Evolutionary conservation across 2,888 invertebrate species (phyloP).

Genomic region (Tortricodes alternella): DNA sequence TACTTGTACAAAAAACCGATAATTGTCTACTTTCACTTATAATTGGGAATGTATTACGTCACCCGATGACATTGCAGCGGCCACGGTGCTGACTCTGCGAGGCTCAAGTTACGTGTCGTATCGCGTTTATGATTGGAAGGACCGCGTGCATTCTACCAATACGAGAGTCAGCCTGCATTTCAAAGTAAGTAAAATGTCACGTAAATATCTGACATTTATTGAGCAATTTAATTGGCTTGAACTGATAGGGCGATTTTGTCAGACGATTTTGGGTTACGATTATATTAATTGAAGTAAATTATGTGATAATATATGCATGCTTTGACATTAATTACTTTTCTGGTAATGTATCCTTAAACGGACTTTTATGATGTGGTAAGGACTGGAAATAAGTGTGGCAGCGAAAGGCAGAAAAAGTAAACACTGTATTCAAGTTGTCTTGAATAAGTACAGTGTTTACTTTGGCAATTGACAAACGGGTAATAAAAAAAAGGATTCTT

Average conservation of each 20-base stretch:
- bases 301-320: constrained; percentile 5
- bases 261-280: constrained; percentile 1
- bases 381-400: too few species aligned
- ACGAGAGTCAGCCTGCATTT: constrained; percentile 95
- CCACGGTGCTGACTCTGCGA: constrained; percentile 92
- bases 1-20: constrained; percentile 17
- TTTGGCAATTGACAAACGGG: too few species aligned
- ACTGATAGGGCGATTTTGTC: not conserved
- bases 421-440: too few species aligned
- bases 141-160: constrained; percentile 93
- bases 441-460: too few species aligned
- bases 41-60: constrained; percentile 24
- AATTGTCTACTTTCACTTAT: constrained; percentile 29
- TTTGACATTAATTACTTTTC: not conserved
- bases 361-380: too few species aligned
- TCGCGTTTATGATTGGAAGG: constrained; percentile 95
- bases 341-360: not conserved
- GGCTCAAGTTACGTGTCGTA: constrained; percentile 97
- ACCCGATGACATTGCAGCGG: constrained; percentile 81
- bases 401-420: too few species aligned
- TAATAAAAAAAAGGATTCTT: too few species aligned
- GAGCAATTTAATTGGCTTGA: not conserved
- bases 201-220: constrained; percentile 9
- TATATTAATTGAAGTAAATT: constrained; percentile 3
- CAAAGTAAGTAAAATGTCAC: constrained; percentile 80